A percentile compares a stretch with the other conserved stretches of the same genome.
Conservation (phyloP, 37 sponge, comb jelly and placozoan species). For the Beroe forskalii region DNA sequence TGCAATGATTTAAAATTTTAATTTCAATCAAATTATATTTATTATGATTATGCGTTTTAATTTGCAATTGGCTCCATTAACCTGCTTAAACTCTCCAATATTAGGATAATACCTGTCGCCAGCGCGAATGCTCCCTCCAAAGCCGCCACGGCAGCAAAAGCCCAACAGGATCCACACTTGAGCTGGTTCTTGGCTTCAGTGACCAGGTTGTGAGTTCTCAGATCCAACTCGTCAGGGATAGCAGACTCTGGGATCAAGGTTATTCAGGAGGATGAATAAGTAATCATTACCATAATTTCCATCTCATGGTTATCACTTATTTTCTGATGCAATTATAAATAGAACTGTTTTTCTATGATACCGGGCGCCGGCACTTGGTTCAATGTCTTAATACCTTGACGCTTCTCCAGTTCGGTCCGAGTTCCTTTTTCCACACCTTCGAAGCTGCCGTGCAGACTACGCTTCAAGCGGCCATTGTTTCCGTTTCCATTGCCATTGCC, state of each 20-base stretch:
- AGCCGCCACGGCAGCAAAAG: not conserved
- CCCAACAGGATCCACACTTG: not conserved
- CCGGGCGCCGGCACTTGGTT: no score
- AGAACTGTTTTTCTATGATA: no score
- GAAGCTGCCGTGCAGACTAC: no score
- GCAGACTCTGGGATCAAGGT: not conserved
- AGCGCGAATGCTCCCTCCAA: constrained; percentile 13
- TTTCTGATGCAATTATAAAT: not conserved
- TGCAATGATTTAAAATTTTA: no score
- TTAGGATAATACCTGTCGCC: constrained; percentile 16
- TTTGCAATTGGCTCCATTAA: no score
- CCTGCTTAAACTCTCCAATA: no score
- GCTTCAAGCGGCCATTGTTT: no score
- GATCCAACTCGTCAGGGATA: not conserved
- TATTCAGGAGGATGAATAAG: no score
- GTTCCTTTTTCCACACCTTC: not conserved
- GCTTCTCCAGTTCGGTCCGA: not conserved
- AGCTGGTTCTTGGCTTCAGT: not conserved
- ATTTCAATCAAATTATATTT: no score
- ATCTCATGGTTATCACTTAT: not conserved
- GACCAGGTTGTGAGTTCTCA: not conserved
- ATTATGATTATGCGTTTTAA: no score
- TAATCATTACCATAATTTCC: not conserved
- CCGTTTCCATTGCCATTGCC: not conserved
- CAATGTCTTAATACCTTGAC: not conserved